These are phyloP conservation scores for Pogonophryne albipinna DNA, from an alignment of 2,797 vertebrate species.

Conservation along the genomic window DNA sequence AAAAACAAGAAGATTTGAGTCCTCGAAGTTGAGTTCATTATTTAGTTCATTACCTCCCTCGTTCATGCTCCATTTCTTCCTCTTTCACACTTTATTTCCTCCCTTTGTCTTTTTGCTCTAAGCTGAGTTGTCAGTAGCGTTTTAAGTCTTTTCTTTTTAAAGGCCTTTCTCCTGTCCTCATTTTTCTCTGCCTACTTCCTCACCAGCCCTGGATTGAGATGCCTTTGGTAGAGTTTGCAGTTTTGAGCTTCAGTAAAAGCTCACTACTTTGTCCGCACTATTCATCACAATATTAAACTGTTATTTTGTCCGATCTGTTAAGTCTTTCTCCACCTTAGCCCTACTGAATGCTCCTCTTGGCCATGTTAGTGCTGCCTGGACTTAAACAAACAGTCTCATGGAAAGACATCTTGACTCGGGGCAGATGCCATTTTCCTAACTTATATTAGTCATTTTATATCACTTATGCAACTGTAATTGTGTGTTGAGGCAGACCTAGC, in stretches of 20 bases:
- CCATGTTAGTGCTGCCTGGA: background rate
- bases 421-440: conserved; percentile 21
- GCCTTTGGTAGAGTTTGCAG: conserved; percentile 17
- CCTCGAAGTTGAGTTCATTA: conserved; percentile 38
- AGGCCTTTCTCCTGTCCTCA: conserved; percentile 30
- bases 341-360: conserved; percentile 25
- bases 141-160: conserved; percentile 50
- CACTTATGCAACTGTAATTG: conserved; percentile 52
- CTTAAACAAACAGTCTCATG: conserved; percentile 1
- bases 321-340: background rate
- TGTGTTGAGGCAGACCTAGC: conserved; percentile 34
- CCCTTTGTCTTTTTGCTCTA: conserved; percentile 28
- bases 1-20: conserved; percentile 4
- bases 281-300: conserved; percentile 27
- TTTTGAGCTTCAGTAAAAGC: conserved; percentile 21
- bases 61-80: conserved; percentile 46
- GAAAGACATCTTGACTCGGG: background rate
- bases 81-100: conserved; percentile 41
- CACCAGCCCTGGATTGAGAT: background rate
- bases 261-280: conserved; percentile 17
- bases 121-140: conserved; percentile 49
- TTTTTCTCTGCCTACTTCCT: conserved; percentile 34
- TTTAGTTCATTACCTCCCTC: conserved; percentile 53
- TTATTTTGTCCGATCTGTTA: conserved; percentile 10
- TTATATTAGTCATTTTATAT: conserved; percentile 34